A percentile compares a stretch with the other conserved stretches of the same genome.
Conservation (phyloP, 1,140 invertebrate species). For the Trachymyrmex septentrionalis region DNA sequence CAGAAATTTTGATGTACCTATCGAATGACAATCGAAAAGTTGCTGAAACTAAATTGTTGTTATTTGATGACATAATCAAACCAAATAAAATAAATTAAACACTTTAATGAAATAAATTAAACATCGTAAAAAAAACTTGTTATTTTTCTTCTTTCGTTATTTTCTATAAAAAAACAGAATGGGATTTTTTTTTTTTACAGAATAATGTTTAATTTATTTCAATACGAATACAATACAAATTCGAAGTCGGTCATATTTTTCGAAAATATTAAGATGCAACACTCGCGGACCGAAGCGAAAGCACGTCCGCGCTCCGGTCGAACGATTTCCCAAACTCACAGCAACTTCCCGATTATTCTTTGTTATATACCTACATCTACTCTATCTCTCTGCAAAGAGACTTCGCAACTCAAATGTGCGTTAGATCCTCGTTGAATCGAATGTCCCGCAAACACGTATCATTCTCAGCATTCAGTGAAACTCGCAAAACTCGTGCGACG, state of each 20-base stretch:
- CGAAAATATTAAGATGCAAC: no score
- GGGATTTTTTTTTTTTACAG: not conserved
- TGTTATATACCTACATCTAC: not conserved
- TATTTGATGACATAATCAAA: not conserved
- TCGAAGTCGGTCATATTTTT: no score
- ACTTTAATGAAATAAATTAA: no score
- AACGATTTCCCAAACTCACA: no score
- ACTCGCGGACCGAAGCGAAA: no score
- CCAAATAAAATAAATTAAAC: not conserved
- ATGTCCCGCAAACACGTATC: not conserved
- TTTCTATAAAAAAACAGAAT: not conserved
- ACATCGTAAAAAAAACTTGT: not conserved
- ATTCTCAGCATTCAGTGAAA: constrained; percentile 8
- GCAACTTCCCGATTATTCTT: no score
- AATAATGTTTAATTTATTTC: not conserved
- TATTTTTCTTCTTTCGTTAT: not conserved
- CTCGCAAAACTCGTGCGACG: not conserved
- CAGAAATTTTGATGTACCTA: not conserved
- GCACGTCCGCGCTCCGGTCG: no score
- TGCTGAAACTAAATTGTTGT: not conserved
- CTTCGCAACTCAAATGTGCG: not conserved
- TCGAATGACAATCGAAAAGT: not conserved
- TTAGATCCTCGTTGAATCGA: not conserved
- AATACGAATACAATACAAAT: no score
- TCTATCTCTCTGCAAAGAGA: not conserved